A percentile compares a stretch with the other conserved stretches of the same genome.
These are phyloP conservation scores for Subacronicta megacephala DNA, from an alignment of 2,888 invertebrate species.

Conservation along the genomic window DNA sequence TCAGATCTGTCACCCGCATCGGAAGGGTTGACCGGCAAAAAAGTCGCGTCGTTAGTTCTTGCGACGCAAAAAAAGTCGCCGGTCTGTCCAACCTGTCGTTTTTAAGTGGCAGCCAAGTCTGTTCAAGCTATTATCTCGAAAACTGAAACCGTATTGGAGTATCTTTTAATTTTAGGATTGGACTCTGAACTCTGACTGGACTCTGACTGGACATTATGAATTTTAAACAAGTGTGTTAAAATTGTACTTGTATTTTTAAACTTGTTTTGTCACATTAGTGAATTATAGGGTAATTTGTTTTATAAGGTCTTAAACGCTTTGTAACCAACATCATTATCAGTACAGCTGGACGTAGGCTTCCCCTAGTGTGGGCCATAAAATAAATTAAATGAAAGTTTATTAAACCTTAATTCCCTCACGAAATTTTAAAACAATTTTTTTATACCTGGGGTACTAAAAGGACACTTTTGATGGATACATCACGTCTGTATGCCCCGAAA, in stretches of 20 bases:
- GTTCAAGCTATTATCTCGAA: slow-evolving; percentile 50
- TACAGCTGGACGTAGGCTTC: no score
- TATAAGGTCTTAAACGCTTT: no score
- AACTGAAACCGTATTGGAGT: slow-evolving; percentile 41
- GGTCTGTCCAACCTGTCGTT: slow-evolving; percentile 55
- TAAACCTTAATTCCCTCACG: no score
- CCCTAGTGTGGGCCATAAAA: no score
- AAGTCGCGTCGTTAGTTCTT: slow-evolving; percentile 55
- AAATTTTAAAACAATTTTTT: no score
- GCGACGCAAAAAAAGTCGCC: slow-evolving; percentile 47
- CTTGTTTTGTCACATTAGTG: background rate
- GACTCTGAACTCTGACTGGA: no score
- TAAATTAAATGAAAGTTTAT: no score
- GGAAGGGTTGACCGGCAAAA: slow-evolving; percentile 62
- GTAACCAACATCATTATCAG: no score
- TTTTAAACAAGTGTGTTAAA: slow-evolving; percentile 30
- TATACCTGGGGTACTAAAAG: no score
- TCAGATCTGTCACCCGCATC: slow-evolving; percentile 66
- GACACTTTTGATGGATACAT: no score
- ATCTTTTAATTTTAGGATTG: slow-evolving; percentile 45
- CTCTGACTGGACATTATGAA: no score
- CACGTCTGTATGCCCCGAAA: no score
- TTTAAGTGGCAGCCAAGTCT: slow-evolving; percentile 58
- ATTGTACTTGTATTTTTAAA: slow-evolving; percentile 16
- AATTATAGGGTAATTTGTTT: background rate